A percentile compares a stretch with the other conserved stretches of the same genome.
Conservation (phyloP, 2,888 invertebrate species). For the Idaea dimidiata region DNA sequence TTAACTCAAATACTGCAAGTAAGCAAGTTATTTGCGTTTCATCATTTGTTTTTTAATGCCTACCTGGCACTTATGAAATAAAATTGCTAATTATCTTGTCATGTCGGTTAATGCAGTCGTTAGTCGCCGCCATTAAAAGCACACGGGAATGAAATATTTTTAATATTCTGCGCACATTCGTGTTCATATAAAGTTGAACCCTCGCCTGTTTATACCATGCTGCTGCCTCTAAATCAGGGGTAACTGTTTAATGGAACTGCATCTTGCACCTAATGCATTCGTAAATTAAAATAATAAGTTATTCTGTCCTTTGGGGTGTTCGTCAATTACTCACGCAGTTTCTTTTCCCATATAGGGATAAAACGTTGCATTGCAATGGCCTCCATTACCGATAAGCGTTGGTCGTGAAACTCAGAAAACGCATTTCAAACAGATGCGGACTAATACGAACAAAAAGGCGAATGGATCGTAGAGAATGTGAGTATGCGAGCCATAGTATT, state of each 20-base stretch:
- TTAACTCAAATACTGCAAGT: conserved; percentile 23
- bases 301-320: conserved; percentile 1
- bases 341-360: conserved; percentile 1
- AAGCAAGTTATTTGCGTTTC: conserved; percentile 17
- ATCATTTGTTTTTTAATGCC: conserved; percentile 1
- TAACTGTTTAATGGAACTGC: conserved; percentile 31
- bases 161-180: conserved; percentile 40
- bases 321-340: not conserved
- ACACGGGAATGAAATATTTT: conserved; percentile 36
- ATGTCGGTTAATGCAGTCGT: conserved; percentile 32
- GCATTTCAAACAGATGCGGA: conserved; percentile 25
- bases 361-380: conserved; percentile 3
- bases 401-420: conserved; percentile 26
- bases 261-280: not conserved
- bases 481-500: conserved; percentile 19
- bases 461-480: conserved; percentile 38
- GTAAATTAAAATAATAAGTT: conserved; percentile 4
- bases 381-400: conserved; percentile 6
- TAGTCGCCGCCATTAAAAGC: conserved; percentile 34
- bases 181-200: conserved; percentile 35
- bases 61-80: conserved; percentile 15
- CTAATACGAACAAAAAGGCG: conserved; percentile 28
- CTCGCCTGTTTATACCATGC: conserved; percentile 31
- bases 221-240: conserved; percentile 17
- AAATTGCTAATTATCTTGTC: conserved; percentile 29